These are phyloP conservation scores for Paracentrotus lividus DNA, from an alignment of 53 echinoderm and acorn worm genomes.

Conservation along the genomic window DNA sequence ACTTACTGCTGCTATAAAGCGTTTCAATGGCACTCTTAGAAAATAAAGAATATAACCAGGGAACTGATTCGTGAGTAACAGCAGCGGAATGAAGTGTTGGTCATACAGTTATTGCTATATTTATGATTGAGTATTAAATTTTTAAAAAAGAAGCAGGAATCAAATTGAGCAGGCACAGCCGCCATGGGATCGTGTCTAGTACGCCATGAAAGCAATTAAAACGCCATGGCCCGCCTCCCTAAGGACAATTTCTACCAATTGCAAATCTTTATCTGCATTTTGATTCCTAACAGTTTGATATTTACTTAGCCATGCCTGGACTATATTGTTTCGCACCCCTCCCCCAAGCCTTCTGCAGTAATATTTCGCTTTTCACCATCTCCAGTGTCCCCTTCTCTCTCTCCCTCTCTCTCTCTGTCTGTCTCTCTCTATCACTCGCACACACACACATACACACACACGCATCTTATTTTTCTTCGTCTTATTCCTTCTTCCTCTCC, in stretches of 20 bases:
- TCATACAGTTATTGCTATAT: neutral
- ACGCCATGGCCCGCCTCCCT: conserved; percentile 7
- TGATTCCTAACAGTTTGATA: conserved; percentile 22
- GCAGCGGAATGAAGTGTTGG: too few relatives aligned
- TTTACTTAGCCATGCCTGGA: conserved; percentile 20
- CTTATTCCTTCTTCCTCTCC: neutral
- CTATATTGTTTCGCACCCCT: neutral
- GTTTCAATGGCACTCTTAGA: too few relatives aligned
- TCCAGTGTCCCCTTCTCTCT: neutral
- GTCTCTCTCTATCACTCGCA: neutral
- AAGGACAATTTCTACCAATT: conserved; percentile 10
- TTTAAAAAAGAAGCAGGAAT: neutral
- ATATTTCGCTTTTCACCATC: neutral
- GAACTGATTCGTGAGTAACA: neutral
- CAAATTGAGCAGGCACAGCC: neutral
- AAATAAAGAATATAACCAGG: too few relatives aligned
- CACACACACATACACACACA: too few relatives aligned
- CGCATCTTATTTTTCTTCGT: too few relatives aligned
- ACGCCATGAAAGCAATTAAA: conserved; percentile 30
- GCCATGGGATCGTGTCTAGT: neutral
- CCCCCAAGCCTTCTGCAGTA: too few relatives aligned
- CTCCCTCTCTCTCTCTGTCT: neutral
- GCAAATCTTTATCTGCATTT: neutral
- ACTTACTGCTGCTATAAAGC: too few relatives aligned
- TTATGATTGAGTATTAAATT: neutral